These are phyloP conservation scores for Eupsilia transversa DNA, from an alignment of 2,888 invertebrate species.

Conservation along the genomic window DNA sequence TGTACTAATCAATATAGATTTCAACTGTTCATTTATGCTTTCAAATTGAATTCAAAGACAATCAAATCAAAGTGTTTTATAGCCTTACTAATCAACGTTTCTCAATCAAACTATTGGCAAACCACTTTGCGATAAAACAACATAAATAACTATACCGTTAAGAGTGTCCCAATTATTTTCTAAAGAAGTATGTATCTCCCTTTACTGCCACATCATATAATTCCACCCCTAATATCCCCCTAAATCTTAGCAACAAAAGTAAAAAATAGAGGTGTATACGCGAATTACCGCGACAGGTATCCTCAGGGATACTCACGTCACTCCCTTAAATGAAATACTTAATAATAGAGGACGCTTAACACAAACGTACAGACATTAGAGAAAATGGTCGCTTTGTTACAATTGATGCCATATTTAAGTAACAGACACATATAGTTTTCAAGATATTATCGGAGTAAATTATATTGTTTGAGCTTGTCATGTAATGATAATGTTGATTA, in stretches of 20 bases:
- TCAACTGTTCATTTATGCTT: conserved; percentile 17
- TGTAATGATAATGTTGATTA: conserved; percentile 43
- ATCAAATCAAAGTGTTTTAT: not conserved
- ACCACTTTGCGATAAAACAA: not conserved
- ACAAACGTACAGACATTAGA: conserved; percentile 77
- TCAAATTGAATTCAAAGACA: conserved; percentile 17
- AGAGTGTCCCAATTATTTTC: not conserved
- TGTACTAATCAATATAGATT: conserved; percentile 8
- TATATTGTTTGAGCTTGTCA: conserved; percentile 49
- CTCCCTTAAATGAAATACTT: conserved; percentile 87
- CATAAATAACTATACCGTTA: not conserved
- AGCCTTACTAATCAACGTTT: not conserved
- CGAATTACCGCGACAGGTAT: conserved; percentile 88
- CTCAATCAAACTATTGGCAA: conserved; percentile 5
- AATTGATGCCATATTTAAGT: conserved; percentile 68
- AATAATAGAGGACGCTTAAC: conserved; percentile 85
- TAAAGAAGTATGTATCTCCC: not conserved
- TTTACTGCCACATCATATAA: conserved; percentile 10
- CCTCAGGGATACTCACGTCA: conserved; percentile 82
- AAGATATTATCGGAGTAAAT: conserved; percentile 61
- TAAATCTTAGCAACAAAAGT: conserved; percentile 81
- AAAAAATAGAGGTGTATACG: conserved; percentile 79
- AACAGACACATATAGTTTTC: conserved; percentile 61
- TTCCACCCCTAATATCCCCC: conserved; percentile 67
- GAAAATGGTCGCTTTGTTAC: conserved; percentile 78